Conservation (phyloP, 2,113 vertebrate species). For the Tachycineta bicolor region DNA sequence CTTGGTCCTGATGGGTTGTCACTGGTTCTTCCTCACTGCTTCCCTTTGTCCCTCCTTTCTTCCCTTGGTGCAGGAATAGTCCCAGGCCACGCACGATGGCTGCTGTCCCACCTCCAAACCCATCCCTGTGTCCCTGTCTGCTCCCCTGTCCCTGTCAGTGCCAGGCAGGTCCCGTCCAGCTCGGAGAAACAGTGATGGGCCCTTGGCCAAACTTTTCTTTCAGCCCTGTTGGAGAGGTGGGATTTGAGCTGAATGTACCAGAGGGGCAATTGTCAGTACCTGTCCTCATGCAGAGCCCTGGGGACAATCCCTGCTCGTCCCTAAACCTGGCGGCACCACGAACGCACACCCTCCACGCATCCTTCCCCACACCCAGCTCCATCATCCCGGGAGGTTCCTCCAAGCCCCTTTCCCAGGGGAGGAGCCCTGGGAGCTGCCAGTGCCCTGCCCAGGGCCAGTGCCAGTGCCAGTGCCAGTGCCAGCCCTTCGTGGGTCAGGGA, state of each 20-base stretch:
- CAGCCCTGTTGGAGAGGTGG: neutral
- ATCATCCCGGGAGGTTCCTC: neutral
- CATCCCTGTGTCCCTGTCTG: neutral
- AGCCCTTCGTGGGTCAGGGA: neutral
- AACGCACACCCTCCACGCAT: neutral
- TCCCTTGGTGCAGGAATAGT: neutral
- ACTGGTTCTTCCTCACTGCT: neutral
- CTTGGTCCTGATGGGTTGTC: neutral
- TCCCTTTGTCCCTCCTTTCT: neutral
- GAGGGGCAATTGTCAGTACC: neutral
- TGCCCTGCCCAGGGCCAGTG: fast-evolving
- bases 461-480: neutral
- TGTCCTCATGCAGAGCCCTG: neutral
- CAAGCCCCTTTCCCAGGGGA: neutral
- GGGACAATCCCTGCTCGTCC: neutral
- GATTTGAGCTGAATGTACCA: neutral
- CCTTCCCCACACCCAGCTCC: neutral
- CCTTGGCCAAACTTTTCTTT: neutral
- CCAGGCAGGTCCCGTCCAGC: too few species aligned
- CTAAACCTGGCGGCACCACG: neutral
- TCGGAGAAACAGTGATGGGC: too few species aligned
- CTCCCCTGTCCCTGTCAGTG: neutral
- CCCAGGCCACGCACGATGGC: neutral
- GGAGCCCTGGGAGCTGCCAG: neutral
- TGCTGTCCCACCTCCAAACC: neutral